Conservation (phyloP, 37 sponge, comb jelly and placozoan species). For the Diacarnus erythraeanus region DNA sequence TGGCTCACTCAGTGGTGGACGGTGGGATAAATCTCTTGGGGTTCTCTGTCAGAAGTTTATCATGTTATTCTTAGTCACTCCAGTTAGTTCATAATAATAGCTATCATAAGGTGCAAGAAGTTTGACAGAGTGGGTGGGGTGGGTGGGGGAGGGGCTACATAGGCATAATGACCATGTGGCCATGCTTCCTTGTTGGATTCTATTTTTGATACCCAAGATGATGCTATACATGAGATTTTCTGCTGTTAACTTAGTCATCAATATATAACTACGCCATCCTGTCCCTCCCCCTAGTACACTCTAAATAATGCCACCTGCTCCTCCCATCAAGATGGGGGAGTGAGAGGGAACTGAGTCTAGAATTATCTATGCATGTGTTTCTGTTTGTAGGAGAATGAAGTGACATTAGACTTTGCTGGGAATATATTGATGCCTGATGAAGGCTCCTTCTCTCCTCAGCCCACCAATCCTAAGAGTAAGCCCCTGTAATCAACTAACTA, state of each 20-base stretch:
- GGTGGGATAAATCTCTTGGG: slow-evolving; percentile 82
- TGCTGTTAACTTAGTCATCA: no score
- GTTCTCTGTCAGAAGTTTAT: slow-evolving; percentile 90
- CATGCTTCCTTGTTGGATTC: neutral
- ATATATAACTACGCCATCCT: no score
- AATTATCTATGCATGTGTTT: no score
- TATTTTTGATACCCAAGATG: neutral
- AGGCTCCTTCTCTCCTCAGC: slow-evolving; percentile 29
- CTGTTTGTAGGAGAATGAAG: slow-evolving; percentile 51
- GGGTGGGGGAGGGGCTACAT: no score
- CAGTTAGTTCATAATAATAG: slow-evolving; percentile 55
- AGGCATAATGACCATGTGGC: no score
- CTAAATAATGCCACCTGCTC: no score
- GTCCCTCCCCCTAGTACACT: no score
- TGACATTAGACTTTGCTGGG: slow-evolving; percentile 74
- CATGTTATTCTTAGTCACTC: slow-evolving; percentile 86
- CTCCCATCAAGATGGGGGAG: no score
- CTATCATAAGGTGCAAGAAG: no score
- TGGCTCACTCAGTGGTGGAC: slow-evolving; percentile 6
- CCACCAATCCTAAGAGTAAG: slow-evolving; percentile 57
- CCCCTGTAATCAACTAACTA: neutral
- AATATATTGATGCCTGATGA: slow-evolving; percentile 72
- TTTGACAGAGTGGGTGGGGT: no score
- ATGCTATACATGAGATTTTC: no score
- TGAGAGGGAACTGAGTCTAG: no score